Evolutionary conservation across 1,140 invertebrate genomes (phyloP).

Genomic region (Homarus americanus): DNA sequence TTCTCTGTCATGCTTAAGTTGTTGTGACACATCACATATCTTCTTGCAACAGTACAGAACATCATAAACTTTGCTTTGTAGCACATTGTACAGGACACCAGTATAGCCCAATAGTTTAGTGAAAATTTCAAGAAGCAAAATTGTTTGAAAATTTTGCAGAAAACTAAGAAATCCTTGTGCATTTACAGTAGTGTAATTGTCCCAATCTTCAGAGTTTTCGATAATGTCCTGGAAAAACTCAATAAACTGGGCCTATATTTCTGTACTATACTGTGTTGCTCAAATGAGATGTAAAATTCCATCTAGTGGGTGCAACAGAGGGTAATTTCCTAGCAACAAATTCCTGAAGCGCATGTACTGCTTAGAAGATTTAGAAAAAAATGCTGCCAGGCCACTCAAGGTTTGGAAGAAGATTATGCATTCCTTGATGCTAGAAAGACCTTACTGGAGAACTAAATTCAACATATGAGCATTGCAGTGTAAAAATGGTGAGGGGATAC

Average conservation of each 20-base stretch:
- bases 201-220: conserved; percentile 28
- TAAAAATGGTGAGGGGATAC: conserved; percentile 4
- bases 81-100: not conserved
- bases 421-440: conserved; percentile 14
- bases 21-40: not conserved
- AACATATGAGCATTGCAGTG: conserved; percentile 24
- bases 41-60: not conserved
- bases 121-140: conserved; percentile 1
- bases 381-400: conserved; percentile 30
- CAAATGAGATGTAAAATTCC: conserved; percentile 25
- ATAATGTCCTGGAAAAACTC: conserved; percentile 13
- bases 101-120: conserved; percentile 24
- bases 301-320: conserved; percentile 21
- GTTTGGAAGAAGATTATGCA: conserved; percentile 22
- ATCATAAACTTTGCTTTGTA: conserved; percentile 7
- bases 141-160: conserved; percentile 18
- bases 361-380: conserved; percentile 7
- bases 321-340: conserved; percentile 28
- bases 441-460: conserved; percentile 32
- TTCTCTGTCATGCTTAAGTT: not conserved
- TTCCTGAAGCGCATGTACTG: conserved; percentile 9
- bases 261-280: not conserved
- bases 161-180: conserved; percentile 2
- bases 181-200: conserved; percentile 1
- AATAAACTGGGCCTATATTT: conserved; percentile 2